Conservation (phyloP, 2,888 invertebrate genomes). For the Drosophila cracens region DNA sequence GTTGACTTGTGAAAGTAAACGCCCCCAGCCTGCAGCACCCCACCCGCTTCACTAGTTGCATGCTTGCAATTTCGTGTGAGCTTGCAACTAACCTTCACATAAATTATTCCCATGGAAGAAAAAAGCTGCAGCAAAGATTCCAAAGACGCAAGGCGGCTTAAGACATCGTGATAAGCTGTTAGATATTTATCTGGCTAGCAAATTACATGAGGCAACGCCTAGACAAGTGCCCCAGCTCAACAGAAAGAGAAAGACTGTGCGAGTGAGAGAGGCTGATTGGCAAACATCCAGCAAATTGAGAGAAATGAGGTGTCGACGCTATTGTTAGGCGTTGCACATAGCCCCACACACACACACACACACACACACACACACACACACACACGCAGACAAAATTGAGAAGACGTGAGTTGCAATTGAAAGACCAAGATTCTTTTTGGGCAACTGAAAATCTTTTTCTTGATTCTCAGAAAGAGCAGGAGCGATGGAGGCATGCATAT, state of each 20-base stretch:
- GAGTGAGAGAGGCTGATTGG: not conserved
- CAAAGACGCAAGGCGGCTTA: constrained; percentile 58
- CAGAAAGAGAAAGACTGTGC: not conserved
- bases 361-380: not conserved
- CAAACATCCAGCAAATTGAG: constrained; percentile 51
- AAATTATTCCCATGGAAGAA: constrained; percentile 73
- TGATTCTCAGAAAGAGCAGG: constrained; percentile 1
- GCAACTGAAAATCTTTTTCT: not conserved
- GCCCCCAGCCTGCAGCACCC: constrained; percentile 39
- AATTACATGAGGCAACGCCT: constrained; percentile 80
- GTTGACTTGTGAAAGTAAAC: constrained; percentile 79
- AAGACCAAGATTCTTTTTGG: constrained; percentile 18
- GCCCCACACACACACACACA: not conserved
- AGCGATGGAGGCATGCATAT: not conserved
- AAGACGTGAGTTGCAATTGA: constrained; percentile 50
- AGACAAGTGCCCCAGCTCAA: constrained; percentile 54
- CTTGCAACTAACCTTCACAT: constrained; percentile 76
- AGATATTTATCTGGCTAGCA: constrained; percentile 76
- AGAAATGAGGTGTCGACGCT: constrained; percentile 76
- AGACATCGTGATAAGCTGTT: constrained; percentile 78
- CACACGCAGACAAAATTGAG: not conserved
- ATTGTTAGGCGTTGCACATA: constrained; percentile 61
- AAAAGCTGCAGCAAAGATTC: constrained; percentile 53
- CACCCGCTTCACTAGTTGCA: constrained; percentile 1
- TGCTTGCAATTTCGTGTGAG: constrained; percentile 72